Conservation (phyloP, 2,888 invertebrate species). For the Melanophora roralis region DNA sequence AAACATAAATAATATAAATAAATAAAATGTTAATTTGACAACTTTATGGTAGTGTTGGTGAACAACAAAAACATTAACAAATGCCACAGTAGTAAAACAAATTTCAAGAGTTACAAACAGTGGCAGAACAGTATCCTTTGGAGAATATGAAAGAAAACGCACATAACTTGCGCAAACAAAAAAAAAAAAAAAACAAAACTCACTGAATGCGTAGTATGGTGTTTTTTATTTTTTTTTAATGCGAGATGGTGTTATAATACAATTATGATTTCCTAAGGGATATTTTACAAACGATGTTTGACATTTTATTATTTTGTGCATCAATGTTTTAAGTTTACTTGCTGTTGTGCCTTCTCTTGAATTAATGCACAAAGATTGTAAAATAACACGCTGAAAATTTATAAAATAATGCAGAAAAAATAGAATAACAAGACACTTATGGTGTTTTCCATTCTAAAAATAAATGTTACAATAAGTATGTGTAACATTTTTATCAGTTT, state of each 20-base stretch:
- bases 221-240: background rate
- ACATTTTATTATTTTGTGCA: slow-evolving; percentile 62
- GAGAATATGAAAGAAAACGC: background rate
- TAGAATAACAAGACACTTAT: no score
- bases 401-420: slow-evolving; percentile 40
- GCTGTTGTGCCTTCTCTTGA: background rate
- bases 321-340: background rate
- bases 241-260: slow-evolving; percentile 57
- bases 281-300: slow-evolving; percentile 62
- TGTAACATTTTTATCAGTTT: no score
- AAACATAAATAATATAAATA: background rate
- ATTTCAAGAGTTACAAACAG: slow-evolving; percentile 7
- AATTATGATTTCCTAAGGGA: slow-evolving; percentile 65
- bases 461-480: no score
- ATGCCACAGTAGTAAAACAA: background rate
- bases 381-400: slow-evolving; percentile 49
- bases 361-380: slow-evolving; percentile 31
- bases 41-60: slow-evolving; percentile 1
- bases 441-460: no score
- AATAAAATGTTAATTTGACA: slow-evolving; percentile 36
- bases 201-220: background rate
- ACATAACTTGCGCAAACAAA: background rate
- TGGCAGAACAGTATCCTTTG: slow-evolving; percentile 15
- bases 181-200: background rate
- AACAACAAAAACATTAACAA: slow-evolving; percentile 9